Base-by-base conservation (phyloP, 2,888 invertebrate genomes). In the Agonopterix arenella region DNA sequence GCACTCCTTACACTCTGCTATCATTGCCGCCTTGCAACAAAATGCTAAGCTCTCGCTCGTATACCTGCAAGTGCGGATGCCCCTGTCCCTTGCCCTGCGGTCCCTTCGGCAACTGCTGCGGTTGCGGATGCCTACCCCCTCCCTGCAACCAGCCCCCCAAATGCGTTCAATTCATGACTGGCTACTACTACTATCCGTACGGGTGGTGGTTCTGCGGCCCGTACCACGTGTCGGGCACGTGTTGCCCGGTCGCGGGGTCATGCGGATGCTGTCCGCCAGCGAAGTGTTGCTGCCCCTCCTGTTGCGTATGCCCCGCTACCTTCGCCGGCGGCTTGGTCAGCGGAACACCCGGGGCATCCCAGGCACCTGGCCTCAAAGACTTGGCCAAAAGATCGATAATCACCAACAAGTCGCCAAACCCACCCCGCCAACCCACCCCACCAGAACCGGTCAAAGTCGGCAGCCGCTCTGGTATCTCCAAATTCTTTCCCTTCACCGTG, bases 121-220 rank as follows among this genome's bases (percentile, higher is more conserved):
- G 53, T 2, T 54, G 55, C 44, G 47, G 50, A 28, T 56, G 53
- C 40, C 46, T 52, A 4, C 58, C 57, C 0, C 57, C 64, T 4
- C 64, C 66, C 1, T 52, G 50, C 7, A 11, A 11, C 43, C 57
- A 55, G 0, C 57, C 64, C 4, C 64, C 65, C 1, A 65, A 67
- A 47, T 65, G 64, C 45, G 18, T 75, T 1, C 71, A 73, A 48
- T 68, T 68, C 52, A 71, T 74, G 69, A 68, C 69, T 4, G 74
- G 76, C 0, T 74, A 76, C 52, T 74, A 72, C 46, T 74, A 74
- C 51, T 76, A 76, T 59, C 70, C 70, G 0, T 71, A 71, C 36
- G 70, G 71, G 1, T 61, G 60, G 11, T 71, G 70, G 70, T 71
- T 70, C 56, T 70, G 70, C 47, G 70, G 71, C 4, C 70, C 71